Percentiles rank a stretch among this genome's conserved stretches.
Conservation (phyloP, 30 jellyfish, hydroid and myxozoan species). For the Hydractinia symbiolongicarpus region DNA sequence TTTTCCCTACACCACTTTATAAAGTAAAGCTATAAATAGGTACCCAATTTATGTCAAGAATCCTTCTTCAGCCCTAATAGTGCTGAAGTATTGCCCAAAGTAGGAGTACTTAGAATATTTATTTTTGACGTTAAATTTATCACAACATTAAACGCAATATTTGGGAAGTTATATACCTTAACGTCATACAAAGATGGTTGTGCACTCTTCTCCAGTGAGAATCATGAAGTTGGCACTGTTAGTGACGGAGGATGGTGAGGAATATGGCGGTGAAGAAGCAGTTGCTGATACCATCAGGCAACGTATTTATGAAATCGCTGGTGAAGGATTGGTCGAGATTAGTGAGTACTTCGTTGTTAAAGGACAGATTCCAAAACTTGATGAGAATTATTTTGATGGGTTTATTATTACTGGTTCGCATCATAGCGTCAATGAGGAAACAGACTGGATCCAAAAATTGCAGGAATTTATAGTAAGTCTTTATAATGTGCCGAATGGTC, state of each 20-base stretch:
- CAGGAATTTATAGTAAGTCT: constrained; percentile 42
- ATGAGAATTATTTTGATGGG: constrained; percentile 43
- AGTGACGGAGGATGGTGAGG: constrained; percentile 1
- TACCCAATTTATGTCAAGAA: too few relatives aligned
- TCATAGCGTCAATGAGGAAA: constrained; percentile 53
- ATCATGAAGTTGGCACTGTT: constrained; percentile 14
- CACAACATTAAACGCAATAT: too few relatives aligned
- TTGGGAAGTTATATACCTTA: too few relatives aligned
- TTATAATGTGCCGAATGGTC: not conserved
- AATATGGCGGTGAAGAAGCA: not conserved
- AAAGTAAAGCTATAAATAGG: too few relatives aligned
- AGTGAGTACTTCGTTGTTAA: not conserved
- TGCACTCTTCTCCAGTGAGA: not conserved
- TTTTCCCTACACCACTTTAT: too few relatives aligned
- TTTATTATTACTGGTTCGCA: constrained; percentile 64
- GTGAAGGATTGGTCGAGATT: not conserved
- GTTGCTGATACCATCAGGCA: not conserved
- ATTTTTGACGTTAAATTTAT: too few relatives aligned
- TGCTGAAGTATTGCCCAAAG: too few relatives aligned
- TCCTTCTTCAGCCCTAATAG: too few relatives aligned
- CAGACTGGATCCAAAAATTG: constrained; percentile 47
- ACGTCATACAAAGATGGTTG: not conserved
- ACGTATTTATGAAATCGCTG: not conserved
- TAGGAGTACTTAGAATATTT: too few relatives aligned
- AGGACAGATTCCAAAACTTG: not conserved